Percentiles rank a stretch among this genome's conserved stretches.
Evolutionary conservation across 2,113 vertebrate species (phyloP).

Genomic region (Pseudois nayaur): DNA sequence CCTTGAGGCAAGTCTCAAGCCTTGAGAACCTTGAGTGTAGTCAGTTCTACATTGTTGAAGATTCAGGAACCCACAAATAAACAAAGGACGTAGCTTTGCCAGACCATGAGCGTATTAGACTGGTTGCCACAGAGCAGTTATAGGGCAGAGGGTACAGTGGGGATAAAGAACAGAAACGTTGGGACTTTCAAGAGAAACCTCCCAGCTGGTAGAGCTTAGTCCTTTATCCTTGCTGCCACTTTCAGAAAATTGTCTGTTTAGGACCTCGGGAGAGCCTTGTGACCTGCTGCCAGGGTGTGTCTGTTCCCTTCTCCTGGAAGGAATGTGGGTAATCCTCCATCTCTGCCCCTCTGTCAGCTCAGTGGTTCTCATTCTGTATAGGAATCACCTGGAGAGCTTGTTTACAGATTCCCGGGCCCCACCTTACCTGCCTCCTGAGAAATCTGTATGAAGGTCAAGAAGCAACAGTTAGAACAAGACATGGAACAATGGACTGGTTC

Average conservation of each 20-base stretch:
- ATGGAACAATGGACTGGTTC: not conserved
- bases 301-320: not conserved
- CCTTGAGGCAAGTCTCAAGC: not conserved
- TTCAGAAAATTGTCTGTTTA: not conserved
- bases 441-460: not conserved
- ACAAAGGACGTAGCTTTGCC: not conserved
- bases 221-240: not conserved
- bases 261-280: not conserved
- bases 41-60: not conserved
- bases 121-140: not conserved
- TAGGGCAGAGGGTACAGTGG: not conserved
- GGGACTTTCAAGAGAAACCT: not conserved
- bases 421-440: not conserved
- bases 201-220: not conserved
- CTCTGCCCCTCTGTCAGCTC: not conserved
- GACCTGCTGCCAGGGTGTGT: not conserved
- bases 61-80: not conserved
- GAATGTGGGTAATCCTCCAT: not conserved
- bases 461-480: not conserved
- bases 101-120: not conserved
- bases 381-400: not conserved
- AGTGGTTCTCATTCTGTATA: not conserved
- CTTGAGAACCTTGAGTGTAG: not conserved
- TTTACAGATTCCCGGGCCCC: not conserved
- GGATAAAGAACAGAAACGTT: not conserved